These are phyloP conservation scores for Aethes cnicana DNA, from an alignment of 2,888 invertebrate species.

Conservation along the genomic window DNA sequence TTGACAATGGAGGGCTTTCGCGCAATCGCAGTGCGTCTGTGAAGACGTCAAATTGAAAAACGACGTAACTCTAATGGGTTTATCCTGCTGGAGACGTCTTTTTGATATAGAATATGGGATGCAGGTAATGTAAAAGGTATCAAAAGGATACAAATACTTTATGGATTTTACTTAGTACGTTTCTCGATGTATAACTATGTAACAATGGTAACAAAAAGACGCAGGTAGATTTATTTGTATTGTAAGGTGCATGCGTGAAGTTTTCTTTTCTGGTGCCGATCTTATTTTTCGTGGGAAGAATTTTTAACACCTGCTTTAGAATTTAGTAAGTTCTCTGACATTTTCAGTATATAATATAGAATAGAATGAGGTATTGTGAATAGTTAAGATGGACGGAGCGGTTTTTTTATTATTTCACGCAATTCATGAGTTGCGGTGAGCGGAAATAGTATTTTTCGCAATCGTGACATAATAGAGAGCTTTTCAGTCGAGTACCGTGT, in stretches of 20 bases:
- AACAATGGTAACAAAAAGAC: conserved; percentile 13
- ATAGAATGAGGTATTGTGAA: background rate
- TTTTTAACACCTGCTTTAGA: conserved; percentile 28
- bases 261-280: conserved; percentile 2
- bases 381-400: conserved; percentile 2
- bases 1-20: conserved; percentile 60
- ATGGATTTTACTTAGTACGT: conserved; percentile 46
- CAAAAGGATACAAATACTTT: conserved; percentile 37
- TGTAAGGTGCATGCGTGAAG: background rate
- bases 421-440: conserved; percentile 13
- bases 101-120: conserved; percentile 31
- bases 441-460: conserved; percentile 32
- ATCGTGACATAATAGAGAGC: no score
- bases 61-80: conserved; percentile 41
- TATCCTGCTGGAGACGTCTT: background rate
- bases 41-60: conserved; percentile 44
- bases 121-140: conserved; percentile 42
- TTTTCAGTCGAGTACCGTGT: no score
- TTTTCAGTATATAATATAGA: background rate
- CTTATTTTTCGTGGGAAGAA: conserved; percentile 43
- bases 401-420: conserved; percentile 16
- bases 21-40: conserved; percentile 63
- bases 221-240: conserved; percentile 27
- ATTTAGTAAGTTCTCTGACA: conserved; percentile 16
- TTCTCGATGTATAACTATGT: conserved; percentile 10